Evolutionary conservation across 2,113 vertebrate species (phyloP).

Genomic region (Indri indri): DNA sequence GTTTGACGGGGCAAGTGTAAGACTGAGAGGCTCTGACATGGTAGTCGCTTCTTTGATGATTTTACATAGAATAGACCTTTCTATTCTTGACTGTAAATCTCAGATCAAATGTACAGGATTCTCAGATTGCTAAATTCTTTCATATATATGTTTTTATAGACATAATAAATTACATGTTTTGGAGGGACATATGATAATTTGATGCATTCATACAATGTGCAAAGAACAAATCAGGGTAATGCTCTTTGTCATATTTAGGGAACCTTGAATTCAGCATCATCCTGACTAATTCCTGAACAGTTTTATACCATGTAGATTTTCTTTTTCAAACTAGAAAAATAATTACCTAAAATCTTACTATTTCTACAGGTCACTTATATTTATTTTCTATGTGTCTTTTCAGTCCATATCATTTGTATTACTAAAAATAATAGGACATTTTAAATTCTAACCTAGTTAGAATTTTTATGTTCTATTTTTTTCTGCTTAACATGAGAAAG

Average conservation of each 20-base stretch:
- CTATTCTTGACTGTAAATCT: slow-evolving; percentile 7
- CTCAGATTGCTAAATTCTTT: background rate
- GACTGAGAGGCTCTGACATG: background rate
- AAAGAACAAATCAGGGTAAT: background rate
- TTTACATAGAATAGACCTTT: background rate
- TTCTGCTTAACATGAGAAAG: background rate
- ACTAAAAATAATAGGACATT: background rate
- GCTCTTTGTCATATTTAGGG: background rate
- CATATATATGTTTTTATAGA: background rate
- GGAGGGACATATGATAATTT: background rate
- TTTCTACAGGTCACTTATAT: background rate
- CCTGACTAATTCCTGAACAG: background rate
- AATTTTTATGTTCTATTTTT: background rate
- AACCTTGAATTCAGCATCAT: background rate
- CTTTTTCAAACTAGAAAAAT: background rate
- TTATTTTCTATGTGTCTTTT: background rate
- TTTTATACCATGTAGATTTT: background rate
- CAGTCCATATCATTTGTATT: background rate
- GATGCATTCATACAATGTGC: background rate
- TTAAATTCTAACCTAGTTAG: slow-evolving; percentile 8
- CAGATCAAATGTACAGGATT: background rate
- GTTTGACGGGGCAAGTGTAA: background rate
- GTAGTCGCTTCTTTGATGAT: background rate
- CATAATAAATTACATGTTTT: background rate
- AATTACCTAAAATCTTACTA: background rate